Percentiles rank a stretch among this genome's conserved stretches.
Evolutionary conservation across 1,140 invertebrate genomes (phyloP).

Genomic region (Macrocentrus cingulum): DNA sequence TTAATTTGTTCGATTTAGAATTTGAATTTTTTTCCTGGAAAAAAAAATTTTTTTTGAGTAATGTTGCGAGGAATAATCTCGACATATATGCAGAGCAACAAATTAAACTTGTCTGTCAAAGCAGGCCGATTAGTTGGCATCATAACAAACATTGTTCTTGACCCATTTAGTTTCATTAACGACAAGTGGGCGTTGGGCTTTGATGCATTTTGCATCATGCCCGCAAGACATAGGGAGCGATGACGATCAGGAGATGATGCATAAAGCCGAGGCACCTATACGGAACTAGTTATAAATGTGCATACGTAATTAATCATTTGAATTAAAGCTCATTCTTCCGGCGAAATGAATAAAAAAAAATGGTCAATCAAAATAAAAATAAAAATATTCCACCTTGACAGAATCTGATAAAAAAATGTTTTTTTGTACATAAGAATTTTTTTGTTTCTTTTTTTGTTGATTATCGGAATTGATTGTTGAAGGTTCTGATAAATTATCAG

Average conservation of each 20-base stretch:
- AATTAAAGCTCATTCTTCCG: no score
- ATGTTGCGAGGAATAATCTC: neutral
- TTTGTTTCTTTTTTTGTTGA: no score
- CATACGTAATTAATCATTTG: no score
- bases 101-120: conserved; percentile 29
- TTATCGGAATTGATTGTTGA: no score
- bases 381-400: no score
- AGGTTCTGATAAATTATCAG: no score
- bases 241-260: neutral
- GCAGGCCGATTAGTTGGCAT: conserved; percentile 20
- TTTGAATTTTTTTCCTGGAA: neutral
- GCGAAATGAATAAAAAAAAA: no score
- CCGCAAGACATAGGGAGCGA: neutral
- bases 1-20: no score
- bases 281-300: no score
- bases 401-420: no score
- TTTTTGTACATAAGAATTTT: no score
- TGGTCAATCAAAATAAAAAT: no score
- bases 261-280: neutral
- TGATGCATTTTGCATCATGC: neutral
- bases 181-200: conserved; percentile 12
- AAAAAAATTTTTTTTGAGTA: neutral
- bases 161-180: conserved; percentile 26
- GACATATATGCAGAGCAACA: conserved; percentile 8
- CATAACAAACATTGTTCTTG: conserved; percentile 16